These are phyloP conservation scores for Propsilocerus akamusi DNA, from an alignment of 1,140 invertebrate genomes.

Conservation along the genomic window DNA sequence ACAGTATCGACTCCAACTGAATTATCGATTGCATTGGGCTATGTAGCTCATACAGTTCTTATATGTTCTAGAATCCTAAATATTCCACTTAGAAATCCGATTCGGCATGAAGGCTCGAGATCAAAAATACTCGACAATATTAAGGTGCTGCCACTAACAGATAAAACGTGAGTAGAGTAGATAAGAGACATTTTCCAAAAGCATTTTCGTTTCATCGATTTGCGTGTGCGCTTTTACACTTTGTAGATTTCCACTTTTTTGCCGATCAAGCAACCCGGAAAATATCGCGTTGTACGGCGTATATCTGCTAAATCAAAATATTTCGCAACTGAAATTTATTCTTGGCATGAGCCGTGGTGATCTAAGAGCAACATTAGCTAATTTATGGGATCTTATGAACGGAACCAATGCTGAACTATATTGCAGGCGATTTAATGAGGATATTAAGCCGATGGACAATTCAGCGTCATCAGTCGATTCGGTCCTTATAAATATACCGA, in stretches of 20 bases:
- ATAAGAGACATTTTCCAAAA: too few species aligned
- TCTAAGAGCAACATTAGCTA: constrained; percentile 51
- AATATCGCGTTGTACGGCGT: constrained; percentile 63
- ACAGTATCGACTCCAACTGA: constrained; percentile 34
- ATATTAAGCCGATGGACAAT: not conserved
- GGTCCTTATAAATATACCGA: not conserved
- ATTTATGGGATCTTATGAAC: constrained; percentile 41
- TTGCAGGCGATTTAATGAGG: not conserved
- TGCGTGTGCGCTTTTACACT: constrained; percentile 8
- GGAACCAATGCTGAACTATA: constrained; percentile 2
- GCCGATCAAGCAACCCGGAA: constrained; percentile 40
- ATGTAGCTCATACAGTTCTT: constrained; percentile 55
- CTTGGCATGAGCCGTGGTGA: constrained; percentile 48
- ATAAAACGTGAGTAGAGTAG: constrained; percentile 43
- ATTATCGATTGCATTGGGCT: constrained; percentile 59
- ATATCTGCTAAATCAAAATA: constrained; percentile 75
- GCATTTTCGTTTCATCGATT: too few species aligned
- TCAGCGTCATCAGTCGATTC: not conserved
- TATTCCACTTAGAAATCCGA: constrained; percentile 49
- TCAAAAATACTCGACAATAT: constrained; percentile 62
- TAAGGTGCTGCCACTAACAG: constrained; percentile 46
- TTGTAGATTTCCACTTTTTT: constrained; percentile 59
- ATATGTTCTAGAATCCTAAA: constrained; percentile 67
- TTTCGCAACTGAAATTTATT: constrained; percentile 60
- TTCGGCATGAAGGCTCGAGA: constrained; percentile 53